Evolutionary conservation across 2,888 invertebrate species (phyloP), one percentile per base, ranked within the genome.

Genomic region (Rhingia campestris): DNA sequence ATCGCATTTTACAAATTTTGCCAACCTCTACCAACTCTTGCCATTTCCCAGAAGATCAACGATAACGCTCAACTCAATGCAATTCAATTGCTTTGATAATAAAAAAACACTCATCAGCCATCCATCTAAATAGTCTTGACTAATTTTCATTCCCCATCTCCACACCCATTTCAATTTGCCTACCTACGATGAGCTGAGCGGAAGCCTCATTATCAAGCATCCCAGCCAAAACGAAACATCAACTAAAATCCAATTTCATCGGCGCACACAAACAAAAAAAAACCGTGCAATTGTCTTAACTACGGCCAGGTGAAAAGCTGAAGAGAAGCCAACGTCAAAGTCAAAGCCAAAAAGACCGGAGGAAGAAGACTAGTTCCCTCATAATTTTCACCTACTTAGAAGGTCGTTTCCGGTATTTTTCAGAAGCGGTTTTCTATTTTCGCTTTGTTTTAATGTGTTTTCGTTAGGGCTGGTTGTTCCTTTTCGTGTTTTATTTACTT

Each of bases 341-440:
- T 10, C 30, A 64, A 9, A 14, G 6, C 9, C 56, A 14, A 14
- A 35, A 35, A 37, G 32, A 32, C 54, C 35, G 22, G 12, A 61
- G 61, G 47, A 39, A 41, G 66, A 39, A 53, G n/a, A 51, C 64
- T 43, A 33, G 73, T 84, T 84, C 84, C 85, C 85, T 85, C 75
- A 81, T 85, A 81, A 85, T 85, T 85, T 85, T 85, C 81, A 72
- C 75, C 85, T 76, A 63, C 85, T 64, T 81, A 81, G 72, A 81
- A 75, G 85, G 75, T 85, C 85, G 85, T 72, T 85, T 85, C 85
- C 85, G 85, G 85, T 75, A 72, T 75, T 85, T 22, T 80, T 84
- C 49, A 74, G 59, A 80, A 80, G 74, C 80, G 53, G 12, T 84
- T 80, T 80, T 74, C 84, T 84, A 80, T 80, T 84, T 77, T 79